Conservation (phyloP, 1,140 invertebrate genomes). For the Hylaeus volcanicus region DNA sequence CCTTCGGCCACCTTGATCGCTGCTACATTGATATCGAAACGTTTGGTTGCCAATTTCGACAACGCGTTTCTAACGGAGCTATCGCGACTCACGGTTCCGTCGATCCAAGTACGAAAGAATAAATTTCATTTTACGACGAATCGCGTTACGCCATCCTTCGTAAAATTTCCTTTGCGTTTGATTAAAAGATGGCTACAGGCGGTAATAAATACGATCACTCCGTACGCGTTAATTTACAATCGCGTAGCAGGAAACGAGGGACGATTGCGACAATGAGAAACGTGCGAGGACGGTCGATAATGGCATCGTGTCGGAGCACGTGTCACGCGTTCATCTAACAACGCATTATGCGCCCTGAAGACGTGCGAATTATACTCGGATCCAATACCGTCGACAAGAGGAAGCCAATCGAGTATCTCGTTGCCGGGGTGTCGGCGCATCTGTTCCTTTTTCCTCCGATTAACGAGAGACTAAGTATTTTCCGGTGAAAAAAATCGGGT, state of each 20-base stretch:
- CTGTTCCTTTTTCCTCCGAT: no score
- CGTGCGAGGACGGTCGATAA: constrained; percentile 52
- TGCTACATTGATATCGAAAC: constrained; percentile 38
- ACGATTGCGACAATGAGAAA: neutral
- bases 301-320: constrained; percentile 60
- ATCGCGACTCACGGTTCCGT: no score
- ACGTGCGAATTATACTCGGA: constrained; percentile 41
- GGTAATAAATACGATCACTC: no score
- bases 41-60: constrained; percentile 36
- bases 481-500: no score
- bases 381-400: constrained; percentile 16
- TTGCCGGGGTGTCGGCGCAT: neutral
- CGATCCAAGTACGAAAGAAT: no score
- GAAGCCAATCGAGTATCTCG: constrained; percentile 34
- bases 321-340: constrained; percentile 63
- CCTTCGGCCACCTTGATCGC: constrained; percentile 16
- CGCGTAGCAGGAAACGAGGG: neutral
- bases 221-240: neutral
- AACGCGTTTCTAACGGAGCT: no score
- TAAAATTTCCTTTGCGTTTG: no score
- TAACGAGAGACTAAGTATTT: no score
- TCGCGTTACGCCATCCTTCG: no score
- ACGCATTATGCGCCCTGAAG: constrained; percentile 55
- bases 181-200: no score
- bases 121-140: neutral